These are phyloP conservation scores for Penaeus monodon DNA, from an alignment of 2,888 invertebrate genomes.

Conservation along the genomic window DNA sequence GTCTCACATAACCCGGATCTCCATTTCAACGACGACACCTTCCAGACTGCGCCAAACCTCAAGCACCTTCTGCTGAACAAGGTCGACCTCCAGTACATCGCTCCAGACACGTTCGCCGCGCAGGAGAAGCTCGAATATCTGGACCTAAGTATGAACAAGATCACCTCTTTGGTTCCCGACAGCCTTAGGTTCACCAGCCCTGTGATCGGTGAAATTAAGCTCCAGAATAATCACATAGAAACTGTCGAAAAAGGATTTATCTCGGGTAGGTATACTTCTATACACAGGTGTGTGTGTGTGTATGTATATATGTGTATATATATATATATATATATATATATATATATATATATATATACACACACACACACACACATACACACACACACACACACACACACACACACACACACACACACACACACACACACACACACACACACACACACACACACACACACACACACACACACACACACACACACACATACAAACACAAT, in stretches of 20 bases:
- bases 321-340: no score
- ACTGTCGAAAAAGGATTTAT: background rate
- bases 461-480: no score
- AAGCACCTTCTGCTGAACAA: constrained; percentile 23
- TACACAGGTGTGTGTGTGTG: no score
- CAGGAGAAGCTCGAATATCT: background rate
- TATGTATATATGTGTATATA: no score
- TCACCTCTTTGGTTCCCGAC: constrained; percentile 1
- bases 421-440: no score
- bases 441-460: no score
- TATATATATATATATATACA: no score
- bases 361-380: no score
- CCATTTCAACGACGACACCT: constrained; percentile 21
- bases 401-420: no score
- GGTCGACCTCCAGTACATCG: constrained; percentile 10
- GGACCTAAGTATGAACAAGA: constrained; percentile 18
- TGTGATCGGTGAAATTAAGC: constrained; percentile 11
- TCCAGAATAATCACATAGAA: constrained; percentile 8
- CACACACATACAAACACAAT: no score
- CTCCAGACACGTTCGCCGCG: constrained; percentile 3
- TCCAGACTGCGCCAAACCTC: constrained; percentile 14
- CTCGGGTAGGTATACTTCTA: constrained; percentile 12
- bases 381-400: no score
- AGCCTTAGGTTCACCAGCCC: constrained; percentile 8
- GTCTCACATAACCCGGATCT: constrained; percentile 23